Evolutionary conservation across 2,113 vertebrate species (phyloP), one percentile per base, ranked within the genome.

Genomic region (Pseudopipra pipra): DNA sequence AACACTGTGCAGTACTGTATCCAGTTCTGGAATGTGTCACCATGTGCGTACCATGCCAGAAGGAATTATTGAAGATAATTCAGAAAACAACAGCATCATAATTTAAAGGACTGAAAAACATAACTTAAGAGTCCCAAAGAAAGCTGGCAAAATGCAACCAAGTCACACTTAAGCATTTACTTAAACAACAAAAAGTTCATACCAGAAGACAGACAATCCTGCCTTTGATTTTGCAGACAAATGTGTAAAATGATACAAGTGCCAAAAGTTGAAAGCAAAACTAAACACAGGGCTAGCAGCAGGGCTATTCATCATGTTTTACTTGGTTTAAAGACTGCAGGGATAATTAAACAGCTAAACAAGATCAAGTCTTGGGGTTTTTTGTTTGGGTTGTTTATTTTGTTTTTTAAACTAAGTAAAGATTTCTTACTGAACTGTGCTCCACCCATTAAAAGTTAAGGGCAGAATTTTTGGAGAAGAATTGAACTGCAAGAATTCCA

Each of bases 261-360:
- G 23, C 20, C 5, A 1, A 35, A 89, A 93, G 27, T 4, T 85
- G 55, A 83, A 94, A 83, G 76, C 9, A 56, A 83, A 91, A 16
- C 9, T 15, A 76, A 25, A n/a, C 19, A 47, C 25, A 51, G 63
- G 51, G 51, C 70, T 35, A 88, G 65, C 35, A 90, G 46, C 35
- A 54, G 66, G 33, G 19, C 18, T 74, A 73, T 63, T 82, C 11
- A 73, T 65, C 31, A 56, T 6, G 5, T 44, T 90, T 77, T 61
- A 92, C n/a, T 58, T 90, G 37, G n/a, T 54, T 84, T 89, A 80
- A 88, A 84, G 49, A 58, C 24, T 77, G 43, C 8, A 86, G 54
- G n/a, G n/a, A 73, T 24, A 84, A 90, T 66, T 55, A 84, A 59
- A 68, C 35, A 76, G 37, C 21, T 73, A 47, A 80, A 73, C 21